These are phyloP conservation scores for Microcebus ravelobensis DNA, from an alignment of 2,113 vertebrate genomes.

Conservation along the genomic window DNA sequence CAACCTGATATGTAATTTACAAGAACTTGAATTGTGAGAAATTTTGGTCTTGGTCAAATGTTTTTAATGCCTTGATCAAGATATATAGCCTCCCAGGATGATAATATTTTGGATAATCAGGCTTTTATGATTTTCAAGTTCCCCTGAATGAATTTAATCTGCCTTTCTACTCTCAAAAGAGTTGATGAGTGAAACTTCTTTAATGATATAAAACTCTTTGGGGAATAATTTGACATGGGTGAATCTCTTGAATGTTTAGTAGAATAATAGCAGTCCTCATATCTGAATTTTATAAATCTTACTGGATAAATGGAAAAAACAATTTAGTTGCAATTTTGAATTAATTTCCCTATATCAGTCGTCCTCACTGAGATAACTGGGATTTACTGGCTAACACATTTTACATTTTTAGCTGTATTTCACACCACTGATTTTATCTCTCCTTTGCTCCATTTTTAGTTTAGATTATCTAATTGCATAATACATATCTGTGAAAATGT, in stretches of 20 bases:
- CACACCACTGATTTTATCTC: neutral
- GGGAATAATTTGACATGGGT: neutral
- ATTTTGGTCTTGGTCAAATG: neutral
- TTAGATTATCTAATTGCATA: neutral
- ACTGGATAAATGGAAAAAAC: neutral
- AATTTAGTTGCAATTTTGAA: neutral
- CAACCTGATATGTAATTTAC: neutral
- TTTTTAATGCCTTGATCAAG: neutral
- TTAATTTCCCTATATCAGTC: neutral
- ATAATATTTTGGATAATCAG: neutral
- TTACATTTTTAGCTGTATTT: neutral
- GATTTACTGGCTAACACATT: neutral
- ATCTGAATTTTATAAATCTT: neutral
- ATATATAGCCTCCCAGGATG: neutral
- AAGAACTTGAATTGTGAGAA: neutral
- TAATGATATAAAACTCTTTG: neutral
- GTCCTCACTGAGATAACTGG: neutral
- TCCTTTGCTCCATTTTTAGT: neutral
- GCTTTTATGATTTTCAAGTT: conserved; percentile 11
- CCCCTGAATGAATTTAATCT: neutral
- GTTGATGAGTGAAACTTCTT: neutral
- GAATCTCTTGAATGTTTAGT: neutral
- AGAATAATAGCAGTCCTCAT: neutral
- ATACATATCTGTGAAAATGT: neutral
- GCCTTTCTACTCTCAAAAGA: neutral